Evolutionary conservation across 92 coral and sea anemone genomes (phyloP), one percentile per base, ranked within the genome.

Genomic region (Heteractis magnifica): DNA sequence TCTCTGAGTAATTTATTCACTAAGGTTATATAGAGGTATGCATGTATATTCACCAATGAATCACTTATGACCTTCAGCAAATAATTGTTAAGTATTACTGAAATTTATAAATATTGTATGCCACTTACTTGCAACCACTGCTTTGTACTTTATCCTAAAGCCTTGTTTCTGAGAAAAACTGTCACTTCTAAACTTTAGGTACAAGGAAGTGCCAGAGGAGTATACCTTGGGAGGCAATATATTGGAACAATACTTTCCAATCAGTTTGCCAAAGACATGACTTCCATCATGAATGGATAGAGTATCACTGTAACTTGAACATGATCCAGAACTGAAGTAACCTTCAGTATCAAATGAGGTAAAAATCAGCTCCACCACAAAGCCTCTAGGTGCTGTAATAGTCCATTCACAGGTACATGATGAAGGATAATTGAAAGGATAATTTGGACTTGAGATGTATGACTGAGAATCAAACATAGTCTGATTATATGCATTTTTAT

Each of bases 151-250:
- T 34, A 76, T 14, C 10, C 26, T 49, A 15, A 76, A 76, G 26
- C 81, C 81, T 19, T n/a, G 52, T 52, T 10, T 56, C 23, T 64
- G 3, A 49, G 16, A 8, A 49, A 59, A 7, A 19, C n/a, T 9
- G 59, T 84, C 79, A 50, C 86, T 78, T 41, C 18, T 52, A 49
- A 89, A 89, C 51, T 15, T 77, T 23, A 89, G 82, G 44, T 34
- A 34, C 44, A 34, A 34, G 44, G 44, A 34, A 34, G 44, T 34
- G 44, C 44, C 44, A 34, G 44, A 34, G 44, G 44, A 34, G 44
- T 34, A 34, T 34, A 34, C 44, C 3, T 34, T 34, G 44, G 44
- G 44, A 34, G 44, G 44, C 44, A 34, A 34, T 34, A 34, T 34
- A 2, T 34, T 34, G 44, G 44, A 34, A 34, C 44, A 34, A 2